Percentiles rank a stretch among this genome's conserved stretches.
These are phyloP conservation scores for Eledona agricola DNA, from an alignment of 2,888 invertebrate species.

Conservation along the genomic window DNA sequence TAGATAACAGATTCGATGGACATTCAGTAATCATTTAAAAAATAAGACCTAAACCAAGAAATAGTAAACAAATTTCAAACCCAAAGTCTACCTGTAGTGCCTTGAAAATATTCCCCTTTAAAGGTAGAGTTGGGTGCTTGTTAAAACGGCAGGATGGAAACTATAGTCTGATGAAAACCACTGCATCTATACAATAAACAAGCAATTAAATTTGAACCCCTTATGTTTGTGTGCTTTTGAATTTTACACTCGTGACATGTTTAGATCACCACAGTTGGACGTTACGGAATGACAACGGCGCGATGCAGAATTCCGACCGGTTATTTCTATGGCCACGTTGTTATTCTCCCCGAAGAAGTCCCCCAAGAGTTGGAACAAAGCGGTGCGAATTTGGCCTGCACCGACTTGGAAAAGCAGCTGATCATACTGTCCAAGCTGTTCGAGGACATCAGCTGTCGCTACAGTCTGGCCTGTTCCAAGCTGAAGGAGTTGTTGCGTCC, in stretches of 20 bases:
- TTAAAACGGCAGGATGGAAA: too few relatives aligned
- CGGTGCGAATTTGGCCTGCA: constrained; percentile 51
- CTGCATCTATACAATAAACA: too few relatives aligned
- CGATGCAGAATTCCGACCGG: constrained; percentile 91
- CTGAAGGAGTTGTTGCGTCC: constrained; percentile 82
- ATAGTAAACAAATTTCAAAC: too few relatives aligned
- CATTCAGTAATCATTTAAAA: too few relatives aligned
- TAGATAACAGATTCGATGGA: too few relatives aligned
- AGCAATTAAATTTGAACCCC: too few relatives aligned
- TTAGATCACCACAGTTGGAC: constrained; percentile 88
- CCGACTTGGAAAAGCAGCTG: constrained; percentile 68
- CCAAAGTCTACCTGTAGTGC: too few relatives aligned
- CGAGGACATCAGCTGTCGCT: constrained; percentile 82
- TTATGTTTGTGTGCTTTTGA: constrained; percentile 10
- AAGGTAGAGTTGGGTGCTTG: too few relatives aligned
- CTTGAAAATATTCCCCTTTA: too few relatives aligned
- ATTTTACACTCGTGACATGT: constrained; percentile 17
- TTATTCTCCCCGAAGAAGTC: constrained; percentile 71
- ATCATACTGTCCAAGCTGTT: constrained; percentile 74
- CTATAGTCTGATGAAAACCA: too few relatives aligned
- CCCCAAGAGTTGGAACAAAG: constrained; percentile 60
- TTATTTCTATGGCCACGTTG: constrained; percentile 92
- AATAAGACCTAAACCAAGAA: too few relatives aligned
- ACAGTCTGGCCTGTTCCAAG: constrained; percentile 85
- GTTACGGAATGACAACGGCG: constrained; percentile 90